These are phyloP conservation scores for Phyllostomus hastatus DNA, from an alignment of 2,113 vertebrate species.

Conservation along the genomic window DNA sequence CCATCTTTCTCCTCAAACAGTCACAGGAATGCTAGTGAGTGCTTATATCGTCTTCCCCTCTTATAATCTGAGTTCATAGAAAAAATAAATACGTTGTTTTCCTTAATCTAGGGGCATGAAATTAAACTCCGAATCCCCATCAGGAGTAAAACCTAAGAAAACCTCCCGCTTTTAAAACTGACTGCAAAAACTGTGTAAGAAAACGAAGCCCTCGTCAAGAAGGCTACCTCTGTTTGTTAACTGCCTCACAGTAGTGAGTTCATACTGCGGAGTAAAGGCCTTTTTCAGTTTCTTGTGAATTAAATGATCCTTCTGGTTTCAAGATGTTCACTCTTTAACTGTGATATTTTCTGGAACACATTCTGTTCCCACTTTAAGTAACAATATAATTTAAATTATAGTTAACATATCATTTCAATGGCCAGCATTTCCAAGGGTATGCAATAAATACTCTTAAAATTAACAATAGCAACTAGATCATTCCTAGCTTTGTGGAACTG, in stretches of 20 bases:
- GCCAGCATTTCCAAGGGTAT: background rate
- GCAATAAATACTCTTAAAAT: background rate
- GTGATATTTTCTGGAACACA: background rate
- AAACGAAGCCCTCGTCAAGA: background rate
- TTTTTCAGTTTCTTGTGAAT: background rate
- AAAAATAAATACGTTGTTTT: background rate
- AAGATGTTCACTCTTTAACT: background rate
- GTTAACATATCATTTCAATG: background rate
- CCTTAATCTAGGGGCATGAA: background rate
- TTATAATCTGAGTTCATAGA: background rate
- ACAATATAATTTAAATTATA: background rate
- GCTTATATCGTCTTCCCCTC: background rate
- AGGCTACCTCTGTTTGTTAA: background rate
- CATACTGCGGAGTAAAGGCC: background rate
- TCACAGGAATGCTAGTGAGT: background rate
- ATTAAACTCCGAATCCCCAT: background rate
- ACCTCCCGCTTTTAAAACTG: background rate
- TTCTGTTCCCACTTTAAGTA: background rate
- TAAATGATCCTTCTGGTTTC: background rate
- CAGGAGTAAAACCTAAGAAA: background rate
- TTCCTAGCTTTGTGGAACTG: background rate
- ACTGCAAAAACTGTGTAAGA: background rate
- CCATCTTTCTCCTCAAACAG: background rate
- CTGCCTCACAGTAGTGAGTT: background rate
- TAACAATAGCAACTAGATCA: background rate